Percentiles rank a stretch among this genome's conserved stretches.
phyloP scores from a whole-genome alignment of 1,140 invertebrate species.

The Papilio glaucus region DNA sequence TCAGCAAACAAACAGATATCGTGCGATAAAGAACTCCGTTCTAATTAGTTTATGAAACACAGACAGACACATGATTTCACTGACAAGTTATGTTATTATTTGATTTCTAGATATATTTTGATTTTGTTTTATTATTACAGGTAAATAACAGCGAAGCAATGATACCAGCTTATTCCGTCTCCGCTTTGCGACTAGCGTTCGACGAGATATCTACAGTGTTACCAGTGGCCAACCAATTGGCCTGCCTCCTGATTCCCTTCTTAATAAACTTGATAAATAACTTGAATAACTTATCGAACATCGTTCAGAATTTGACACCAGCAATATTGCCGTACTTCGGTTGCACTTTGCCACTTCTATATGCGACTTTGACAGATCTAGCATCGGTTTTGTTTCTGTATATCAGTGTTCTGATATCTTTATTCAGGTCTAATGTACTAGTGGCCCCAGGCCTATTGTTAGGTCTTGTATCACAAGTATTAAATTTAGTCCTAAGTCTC shows the following conservation, averaged over 20 bases:
- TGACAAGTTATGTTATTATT: no score
- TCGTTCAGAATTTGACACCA: constrained; percentile 73
- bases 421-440: constrained; percentile 72
- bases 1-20: no score
- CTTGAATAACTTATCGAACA: constrained; percentile 72
- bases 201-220: constrained; percentile 71
- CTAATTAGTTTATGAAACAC: no score
- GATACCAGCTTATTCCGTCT: constrained; percentile 75
- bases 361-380: constrained; percentile 73
- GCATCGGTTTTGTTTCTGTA: constrained; percentile 73
- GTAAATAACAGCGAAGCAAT: constrained; percentile 64
- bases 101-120: no score
- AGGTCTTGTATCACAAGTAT: constrained; percentile 60
- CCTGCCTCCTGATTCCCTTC: constrained; percentile 68
- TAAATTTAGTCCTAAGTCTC: constrained; percentile 66
- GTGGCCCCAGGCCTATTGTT: constrained; percentile 66
- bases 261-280: constrained; percentile 75
- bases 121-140: constrained; percentile 56
- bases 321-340: constrained; percentile 73
- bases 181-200: constrained; percentile 67
- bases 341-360: constrained; percentile 69
- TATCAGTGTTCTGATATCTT: constrained; percentile 71
- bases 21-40: no score
- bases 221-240: constrained; percentile 70
- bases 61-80: no score